Evolutionary conservation across 2,797 vertebrate genomes (phyloP), one percentile per base, ranked within the genome.

Genomic region (Mus minutoides): DNA sequence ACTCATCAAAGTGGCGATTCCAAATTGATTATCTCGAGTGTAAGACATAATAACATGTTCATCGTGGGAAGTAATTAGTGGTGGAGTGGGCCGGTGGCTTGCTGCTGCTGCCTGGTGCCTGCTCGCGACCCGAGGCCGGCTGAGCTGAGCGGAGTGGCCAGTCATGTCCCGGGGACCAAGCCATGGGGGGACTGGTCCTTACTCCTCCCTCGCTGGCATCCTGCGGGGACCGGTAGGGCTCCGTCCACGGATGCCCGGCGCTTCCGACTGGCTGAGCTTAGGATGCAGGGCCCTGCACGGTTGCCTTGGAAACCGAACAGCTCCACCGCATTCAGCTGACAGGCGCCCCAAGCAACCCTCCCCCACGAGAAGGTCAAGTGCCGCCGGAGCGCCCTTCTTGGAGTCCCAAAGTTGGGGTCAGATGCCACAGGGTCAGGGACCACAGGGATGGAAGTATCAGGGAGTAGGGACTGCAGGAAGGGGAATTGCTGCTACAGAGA

Each of bases 1-100:
- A 97, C 98, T 98, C 98, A 98, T 98, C 98, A 98, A 97, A 98
- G 97, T 40, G 96, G 97, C 94, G 98, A 98, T 98, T 98, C 98
- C 98, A 97, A 97, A 98, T 97, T 98, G 98, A 98, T 98, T 98
- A 98, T 98, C 98, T 97, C 96, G 96, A 98, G 98, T 98, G 96
- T 97, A 94, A 96, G 96, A 96, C 97, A 77, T 97, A 98, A 98
- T 98, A 98, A 92, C 97, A 96, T 98, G 97, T 98, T 97, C 96
- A 96, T 98, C 98, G 89, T 97, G 98, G 98, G 88, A 93, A 83
- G 88, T 92, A 95, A 96, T 96, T 96, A 97, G 97, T 11, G 0
- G 95, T 71, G 95, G 93, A 92, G 79, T 80, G 86, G 78, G 88
- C 67, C 7, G 6, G 67, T 16, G 87, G 94, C 93, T 91, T 3